Evolutionary conservation across 2,797 vertebrate genomes (phyloP), one percentile per base, ranked within the genome.

Genomic region (Pagetopsis macropterus): DNA sequence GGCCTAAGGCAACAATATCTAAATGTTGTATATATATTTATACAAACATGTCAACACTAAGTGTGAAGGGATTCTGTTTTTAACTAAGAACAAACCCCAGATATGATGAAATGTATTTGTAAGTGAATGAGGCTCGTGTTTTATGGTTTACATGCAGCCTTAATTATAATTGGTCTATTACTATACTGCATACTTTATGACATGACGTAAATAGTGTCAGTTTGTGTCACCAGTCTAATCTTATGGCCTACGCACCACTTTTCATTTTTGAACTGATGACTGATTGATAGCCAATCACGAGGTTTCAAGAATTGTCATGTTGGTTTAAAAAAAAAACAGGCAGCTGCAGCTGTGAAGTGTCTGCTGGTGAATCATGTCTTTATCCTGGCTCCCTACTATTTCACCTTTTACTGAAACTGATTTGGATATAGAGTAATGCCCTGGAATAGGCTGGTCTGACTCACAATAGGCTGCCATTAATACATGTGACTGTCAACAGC

Each of bases 401-500:
- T 82, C 76, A 75, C 57, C 69, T 70, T 75, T 57, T 61, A 46
- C 70, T 68, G 51, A 72, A 75, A 76, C 72, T 72, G 75, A 75
- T 72, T 82, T 78, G 62, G 75, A 65, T 66, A 61, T 83, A 72
- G 75, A 40, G 70, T 75, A 83, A 79, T 82, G 62, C 61, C 75
- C 76, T 82, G 72, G 90, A 92, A 89, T 92, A 90, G 82, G 79
- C 57, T 62, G 21, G 66, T 67, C 76, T 45, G 31, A 54, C 87
- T 84, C 81, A 88, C 86, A 90, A 89, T 90, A 88, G 72, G 68
- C 72, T 74, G 61, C 87, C 87, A 85, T 91, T 91, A 91, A 93
- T 93, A 92, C 89, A 83, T 67, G 61, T 79, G 75, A 86, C 90
- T 89, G 92, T 90, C 90, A 90, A 76, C 88, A 87, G 90, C 86